A percentile compares a stretch with the other conserved stretches of the same genome.
phyloP scores from a whole-genome alignment of 2,113 vertebrate species.

The Phyllostomus discolor region DNA sequence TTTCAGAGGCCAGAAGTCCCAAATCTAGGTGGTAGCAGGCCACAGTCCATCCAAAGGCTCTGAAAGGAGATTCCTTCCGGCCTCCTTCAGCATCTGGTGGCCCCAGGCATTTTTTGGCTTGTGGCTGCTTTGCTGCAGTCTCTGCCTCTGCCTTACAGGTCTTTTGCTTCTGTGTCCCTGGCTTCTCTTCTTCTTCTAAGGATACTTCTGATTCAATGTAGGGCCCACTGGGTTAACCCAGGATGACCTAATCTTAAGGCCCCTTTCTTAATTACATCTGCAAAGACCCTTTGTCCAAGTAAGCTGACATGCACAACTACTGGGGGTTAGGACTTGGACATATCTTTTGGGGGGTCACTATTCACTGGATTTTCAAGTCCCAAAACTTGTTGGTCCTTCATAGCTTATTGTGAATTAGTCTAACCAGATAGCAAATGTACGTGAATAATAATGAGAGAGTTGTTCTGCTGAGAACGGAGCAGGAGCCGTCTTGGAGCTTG shows the following conservation, averaged over 20 bases:
- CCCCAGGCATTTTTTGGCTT: background rate
- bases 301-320: background rate
- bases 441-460: background rate
- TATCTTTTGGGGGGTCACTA: background rate
- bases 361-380: background rate
- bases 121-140: background rate
- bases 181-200: background rate
- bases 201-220: background rate
- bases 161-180: background rate
- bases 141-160: background rate
- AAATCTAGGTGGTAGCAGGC: background rate
- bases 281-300: background rate
- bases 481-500: background rate
- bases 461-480: background rate
- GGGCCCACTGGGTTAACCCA: background rate
- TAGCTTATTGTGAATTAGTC: background rate
- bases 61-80: background rate
- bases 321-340: background rate
- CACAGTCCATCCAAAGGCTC: background rate
- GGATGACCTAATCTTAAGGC: background rate
- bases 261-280: background rate
- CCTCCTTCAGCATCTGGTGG: background rate
- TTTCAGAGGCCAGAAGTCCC: background rate
- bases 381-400: background rate
- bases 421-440: background rate